Evolutionary conservation across 2,888 invertebrate genomes (phyloP), one percentile per base, ranked within the genome.

Genomic region (Harmothoe impar): DNA sequence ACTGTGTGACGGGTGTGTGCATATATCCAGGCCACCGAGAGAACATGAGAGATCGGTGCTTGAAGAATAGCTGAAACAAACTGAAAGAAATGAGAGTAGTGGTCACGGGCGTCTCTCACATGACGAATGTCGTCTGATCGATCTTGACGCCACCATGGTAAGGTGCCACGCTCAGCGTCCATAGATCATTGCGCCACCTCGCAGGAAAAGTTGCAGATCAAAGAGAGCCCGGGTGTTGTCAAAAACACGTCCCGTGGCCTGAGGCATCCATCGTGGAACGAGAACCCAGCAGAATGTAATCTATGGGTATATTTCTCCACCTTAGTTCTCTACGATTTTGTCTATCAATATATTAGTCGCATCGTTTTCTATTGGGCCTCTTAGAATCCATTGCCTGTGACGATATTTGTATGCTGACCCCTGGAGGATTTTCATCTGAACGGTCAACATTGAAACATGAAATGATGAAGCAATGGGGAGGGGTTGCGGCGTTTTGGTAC

Each of bases 181-280:
- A 81, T 81, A 43, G 17, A 81, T 81, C 81, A 81, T 17, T 17
- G 43, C 20, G 81, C 33, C 33, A 81, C 81, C 81, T 33, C 33
- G 43, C 43, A 12, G n/a, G 35, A 33, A 77, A 81, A 43, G 23
- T 43, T 81, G 43, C 81, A 43, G 17, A 81, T 81, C 81, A 81
- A 81, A 81, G 81, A 81, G n/a, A 23, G 43, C 43, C 43, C 3
- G 31, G 29, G 25, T 77, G 77, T 77, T 62, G 7, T 62, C 62
- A 62, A 62, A 43, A 62, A 62, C 62, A 62, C 62, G 62, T 62
- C 62, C n/a, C 1, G n/a, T 10, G 43, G 43, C 10, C 20, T 62
- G 62, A 62, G 1, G 20, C 20, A 62, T 62, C 62, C 62, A 62
- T 62, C 62, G 3, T 62, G 3, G 62, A 62, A 62, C 23, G 23